Conservation (phyloP, 1,140 invertebrate genomes). For the Drosophila lini region DNA sequence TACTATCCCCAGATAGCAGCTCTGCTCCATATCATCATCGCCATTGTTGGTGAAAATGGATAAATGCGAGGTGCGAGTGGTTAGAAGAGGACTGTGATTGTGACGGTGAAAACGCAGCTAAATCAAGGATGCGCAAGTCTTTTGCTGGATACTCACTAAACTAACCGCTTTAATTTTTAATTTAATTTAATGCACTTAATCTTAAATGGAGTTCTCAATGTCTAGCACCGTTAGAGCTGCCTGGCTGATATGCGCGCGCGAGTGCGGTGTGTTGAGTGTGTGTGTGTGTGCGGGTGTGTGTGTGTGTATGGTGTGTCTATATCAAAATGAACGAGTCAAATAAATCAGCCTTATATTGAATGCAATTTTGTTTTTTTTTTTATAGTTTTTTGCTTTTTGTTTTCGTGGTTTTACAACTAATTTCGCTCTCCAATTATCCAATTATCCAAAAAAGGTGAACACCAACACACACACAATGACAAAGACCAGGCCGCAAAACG, state of each 20-base stretch:
- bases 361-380: slow-evolving; percentile 54
- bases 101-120: slow-evolving; percentile 51
- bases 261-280: slow-evolving; percentile 29
- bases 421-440: slow-evolving; percentile 66
- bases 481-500: slow-evolving; percentile 40
- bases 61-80: slow-evolving; percentile 9
- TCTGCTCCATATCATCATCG: slow-evolving; percentile 7
- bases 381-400: neutral
- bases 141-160: slow-evolving; percentile 63
- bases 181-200: slow-evolving; percentile 51
- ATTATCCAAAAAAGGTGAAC: slow-evolving; percentile 51
- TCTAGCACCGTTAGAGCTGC: slow-evolving; percentile 32
- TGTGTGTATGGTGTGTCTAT: slow-evolving; percentile 33
- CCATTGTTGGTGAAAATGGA: slow-evolving; percentile 31
- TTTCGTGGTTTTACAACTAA: slow-evolving; percentile 59
- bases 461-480: slow-evolving; percentile 56
- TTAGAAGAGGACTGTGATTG: slow-evolving; percentile 4
- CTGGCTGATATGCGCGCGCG: slow-evolving; percentile 43
- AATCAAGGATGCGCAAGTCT: slow-evolving; percentile 71
- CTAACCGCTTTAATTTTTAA: slow-evolving; percentile 26
- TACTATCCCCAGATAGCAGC: neutral
- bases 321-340: slow-evolving; percentile 79
- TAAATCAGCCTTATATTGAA: slow-evolving; percentile 81
- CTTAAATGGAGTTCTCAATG: slow-evolving; percentile 46
- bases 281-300: slow-evolving; percentile 16